phyloP scores from a whole-genome alignment of 2,888 invertebrate species.

The Xiphydria camelus region DNA sequence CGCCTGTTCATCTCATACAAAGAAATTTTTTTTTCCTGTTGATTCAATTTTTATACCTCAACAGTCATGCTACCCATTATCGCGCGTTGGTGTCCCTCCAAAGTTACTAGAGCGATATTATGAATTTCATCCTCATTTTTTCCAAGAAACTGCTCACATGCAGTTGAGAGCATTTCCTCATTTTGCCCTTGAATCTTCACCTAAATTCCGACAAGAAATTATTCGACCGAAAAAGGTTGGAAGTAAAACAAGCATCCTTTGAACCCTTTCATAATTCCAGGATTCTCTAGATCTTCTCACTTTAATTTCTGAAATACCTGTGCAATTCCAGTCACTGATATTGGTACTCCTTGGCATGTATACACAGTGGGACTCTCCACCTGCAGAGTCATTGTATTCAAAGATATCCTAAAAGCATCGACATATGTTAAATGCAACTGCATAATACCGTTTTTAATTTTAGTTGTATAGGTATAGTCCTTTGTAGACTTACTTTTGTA shows the following conservation, averaged over 20 bases:
- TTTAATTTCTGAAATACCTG: constrained; percentile 67
- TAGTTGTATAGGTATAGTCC: neutral
- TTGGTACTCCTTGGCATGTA: constrained; percentile 94
- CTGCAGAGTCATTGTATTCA: constrained; percentile 96
- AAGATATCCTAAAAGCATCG: constrained; percentile 73
- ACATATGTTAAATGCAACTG: constrained; percentile 4
- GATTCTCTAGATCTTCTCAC: too few species aligned
- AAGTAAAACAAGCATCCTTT: neutral
- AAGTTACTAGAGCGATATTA: constrained; percentile 86
- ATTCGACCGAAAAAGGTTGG: neutral
- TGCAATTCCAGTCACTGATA: constrained; percentile 96
- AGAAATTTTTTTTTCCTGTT: neutral
- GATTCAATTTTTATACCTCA: constrained; percentile 61
- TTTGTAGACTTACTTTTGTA: constrained; percentile 67
- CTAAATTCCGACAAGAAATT: constrained; percentile 52
- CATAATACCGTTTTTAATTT: too few species aligned
- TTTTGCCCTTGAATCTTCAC: constrained; percentile 89
- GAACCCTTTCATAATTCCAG: too few species aligned
- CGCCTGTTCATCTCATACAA: neutral
- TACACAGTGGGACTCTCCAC: constrained; percentile 96
- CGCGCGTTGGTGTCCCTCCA: constrained; percentile 92
- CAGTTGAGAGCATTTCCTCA: constrained; percentile 85
- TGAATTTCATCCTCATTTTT: constrained; percentile 87
- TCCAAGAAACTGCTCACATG: constrained; percentile 92
- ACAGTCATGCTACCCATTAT: constrained; percentile 98